Base-by-base conservation (phyloP, 2,797 vertebrate genomes). In the Lindbergichthys nudifrons region DNA sequence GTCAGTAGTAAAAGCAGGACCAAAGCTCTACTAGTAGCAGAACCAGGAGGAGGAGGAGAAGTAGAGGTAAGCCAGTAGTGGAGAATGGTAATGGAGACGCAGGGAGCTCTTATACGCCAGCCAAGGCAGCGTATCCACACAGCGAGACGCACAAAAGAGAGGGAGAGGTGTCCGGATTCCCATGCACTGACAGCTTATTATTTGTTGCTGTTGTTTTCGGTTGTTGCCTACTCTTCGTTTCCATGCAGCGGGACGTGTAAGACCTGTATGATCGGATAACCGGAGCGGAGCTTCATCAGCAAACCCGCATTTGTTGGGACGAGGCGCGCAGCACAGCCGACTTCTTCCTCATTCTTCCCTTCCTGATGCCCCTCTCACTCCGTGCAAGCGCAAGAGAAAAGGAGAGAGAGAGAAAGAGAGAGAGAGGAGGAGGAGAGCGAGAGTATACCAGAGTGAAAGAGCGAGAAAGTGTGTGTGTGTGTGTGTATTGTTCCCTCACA, bases 281-380 rank as follows among this genome's bases (percentile, higher is more conserved):
- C 87, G 85, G 87, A 77, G 87, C 64, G 75, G 66, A 74, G 92
- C 93, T 89, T 89, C 89, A 92, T 94, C 93, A 93, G 94, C 93
- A 90, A 88, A 90, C 92, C 92, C 91, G 90, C 87, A 90, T 88
- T 78, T 64, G 87, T 68, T 73, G 91, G 90, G 84, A 90, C 88
- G 88, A 92, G 85, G 86, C 83, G 92, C 84, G 91, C 81, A 75
- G 82, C 73, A 72, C 58, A 5, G 84, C 72, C 83, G 88, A 90
- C 88, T 86, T 92, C 93, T 95, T 95, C 94, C 93, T 94, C 94
- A 94, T 95, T 94, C 94, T 93, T 94, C 81, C 87, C 80, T 85
- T 77, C 77, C 80, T 45, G 77, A 72, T 73, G 68, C 39, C 70
- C 59, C 80, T 72, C 68, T 83, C 61, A 36, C 79, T 77, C 77